Conservation (phyloP, 2,113 vertebrate species). For the Spermophilus dauricus region DNA sequence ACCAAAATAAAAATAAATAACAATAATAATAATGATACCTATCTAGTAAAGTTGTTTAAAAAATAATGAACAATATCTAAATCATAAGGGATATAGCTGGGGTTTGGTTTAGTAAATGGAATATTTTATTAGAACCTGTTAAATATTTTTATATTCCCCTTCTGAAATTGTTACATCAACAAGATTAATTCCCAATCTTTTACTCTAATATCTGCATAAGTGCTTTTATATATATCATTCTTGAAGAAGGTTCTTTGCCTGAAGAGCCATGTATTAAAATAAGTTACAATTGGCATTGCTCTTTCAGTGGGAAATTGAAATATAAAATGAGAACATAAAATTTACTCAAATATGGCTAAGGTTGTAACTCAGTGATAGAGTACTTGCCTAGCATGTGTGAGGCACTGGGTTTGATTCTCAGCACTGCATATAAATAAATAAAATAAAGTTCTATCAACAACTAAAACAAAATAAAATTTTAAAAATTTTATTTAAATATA, state of each 20-base stretch:
- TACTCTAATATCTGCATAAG: background rate
- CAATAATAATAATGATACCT: background rate
- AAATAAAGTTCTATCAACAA: too few species aligned
- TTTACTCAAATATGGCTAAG: background rate
- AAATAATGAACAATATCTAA: background rate
- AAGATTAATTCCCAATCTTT: background rate
- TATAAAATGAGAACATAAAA: slow-evolving; percentile 41
- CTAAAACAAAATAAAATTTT: too few species aligned
- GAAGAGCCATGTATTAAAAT: slow-evolving; percentile 30
- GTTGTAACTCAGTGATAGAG: too few species aligned
- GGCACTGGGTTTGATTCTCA: too few species aligned
- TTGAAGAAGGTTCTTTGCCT: background rate
- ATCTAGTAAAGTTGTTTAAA: background rate
- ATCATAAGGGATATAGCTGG: background rate
- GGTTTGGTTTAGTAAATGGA: background rate
- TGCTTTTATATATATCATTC: background rate
- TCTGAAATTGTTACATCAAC: background rate
- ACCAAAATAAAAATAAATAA: background rate
- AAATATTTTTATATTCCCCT: background rate
- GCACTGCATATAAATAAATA: too few species aligned
- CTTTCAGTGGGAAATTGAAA: background rate
- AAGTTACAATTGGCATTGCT: background rate
- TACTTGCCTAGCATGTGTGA: too few species aligned
- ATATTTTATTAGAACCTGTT: background rate
- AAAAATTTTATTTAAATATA: background rate